These are phyloP conservation scores for Ylistrum balloti DNA, from an alignment of 1,140 invertebrate genomes.

Conservation along the genomic window DNA sequence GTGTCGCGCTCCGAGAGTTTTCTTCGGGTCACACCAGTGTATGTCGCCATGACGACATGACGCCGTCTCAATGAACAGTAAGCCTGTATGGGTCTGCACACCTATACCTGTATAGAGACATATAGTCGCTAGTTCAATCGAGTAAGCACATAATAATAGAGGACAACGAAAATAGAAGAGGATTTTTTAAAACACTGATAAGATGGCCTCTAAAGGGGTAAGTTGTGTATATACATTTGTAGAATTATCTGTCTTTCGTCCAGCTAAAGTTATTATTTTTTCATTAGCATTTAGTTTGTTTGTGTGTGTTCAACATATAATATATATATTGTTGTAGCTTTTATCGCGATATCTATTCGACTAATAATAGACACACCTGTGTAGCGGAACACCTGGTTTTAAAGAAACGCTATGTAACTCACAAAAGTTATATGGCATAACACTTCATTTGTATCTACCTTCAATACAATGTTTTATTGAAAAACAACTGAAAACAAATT, in stretches of 20 bases:
- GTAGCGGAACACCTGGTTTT: background rate
- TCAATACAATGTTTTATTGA: background rate
- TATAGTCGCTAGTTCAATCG: background rate
- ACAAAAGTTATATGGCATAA: background rate
- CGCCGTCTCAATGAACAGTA: slow-evolving; percentile 24
- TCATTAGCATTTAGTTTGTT: background rate
- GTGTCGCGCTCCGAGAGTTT: slow-evolving; percentile 23
- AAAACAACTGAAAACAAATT: background rate
- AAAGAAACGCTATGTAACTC: background rate
- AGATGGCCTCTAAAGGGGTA: slow-evolving; percentile 6
- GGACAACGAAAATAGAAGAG: background rate
- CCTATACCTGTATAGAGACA: background rate
- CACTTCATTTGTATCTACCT: too few relatives aligned
- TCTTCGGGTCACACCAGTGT: slow-evolving; percentile 30
- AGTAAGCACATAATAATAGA: slow-evolving; percentile 13
- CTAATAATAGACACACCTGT: slow-evolving; percentile 9
- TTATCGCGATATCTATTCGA: background rate
- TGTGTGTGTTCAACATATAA: background rate
- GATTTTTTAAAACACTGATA: slow-evolving; percentile 10
- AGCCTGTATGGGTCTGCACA: background rate
- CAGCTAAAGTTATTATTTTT: background rate
- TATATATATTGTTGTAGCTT: background rate
- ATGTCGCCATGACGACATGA: slow-evolving; percentile 22
- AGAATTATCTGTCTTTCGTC: background rate
- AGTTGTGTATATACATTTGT: background rate